Base-by-base conservation (phyloP, 1,140 invertebrate species). In the Macrotrachela quadricornifera region DNA sequence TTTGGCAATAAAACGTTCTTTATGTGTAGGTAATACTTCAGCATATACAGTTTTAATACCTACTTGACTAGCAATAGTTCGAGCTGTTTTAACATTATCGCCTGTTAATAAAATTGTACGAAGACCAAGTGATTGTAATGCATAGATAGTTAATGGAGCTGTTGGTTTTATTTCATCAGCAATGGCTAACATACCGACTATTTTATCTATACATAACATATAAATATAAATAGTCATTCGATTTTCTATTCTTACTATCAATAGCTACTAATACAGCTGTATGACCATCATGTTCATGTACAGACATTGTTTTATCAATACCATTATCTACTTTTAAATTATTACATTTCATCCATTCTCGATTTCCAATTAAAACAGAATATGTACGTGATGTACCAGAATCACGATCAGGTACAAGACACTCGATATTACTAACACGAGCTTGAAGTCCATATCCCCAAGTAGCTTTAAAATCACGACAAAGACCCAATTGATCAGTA, bases 21-120 rank as follows among this genome's bases (percentile, higher is more conserved):
- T 99, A 64, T 97, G 90, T 0, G 88, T 91, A 0, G 92, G 92
- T 54, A 97, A 72, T 38, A 97, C 88, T 74, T 97, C 91, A 6
- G 91, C 87, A 70, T 85, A 96, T 1, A 97, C 88, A 61, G 79
- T 64, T 10, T 60, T 62, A 43, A 99, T 97, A 48, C 92, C 92
- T 65, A 82, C 84, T 75, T 90, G 82, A 73, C 78, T 78, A 0
- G 90, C 91, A 56, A 97, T 92, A 46, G 87, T 82, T 18, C 78
- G 78, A 0, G 92, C 92, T 0, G 92, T 97, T 69, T 86, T 85
- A 60, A 81, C 78, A 65, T 97, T 97, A 68, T 99, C 92, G 6
- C 92, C 92, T 0, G 92, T 97, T 6, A 99, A 73, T 10, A 99
- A 71, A 50, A 92, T 84, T 0, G 97, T 87, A 58, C 90, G 77